Percentiles rank a stretch among this genome's conserved stretches.
These are phyloP conservation scores for Protaetia brevitarsis DNA, from an alignment of 1,140 invertebrate species.

Conservation along the genomic window DNA sequence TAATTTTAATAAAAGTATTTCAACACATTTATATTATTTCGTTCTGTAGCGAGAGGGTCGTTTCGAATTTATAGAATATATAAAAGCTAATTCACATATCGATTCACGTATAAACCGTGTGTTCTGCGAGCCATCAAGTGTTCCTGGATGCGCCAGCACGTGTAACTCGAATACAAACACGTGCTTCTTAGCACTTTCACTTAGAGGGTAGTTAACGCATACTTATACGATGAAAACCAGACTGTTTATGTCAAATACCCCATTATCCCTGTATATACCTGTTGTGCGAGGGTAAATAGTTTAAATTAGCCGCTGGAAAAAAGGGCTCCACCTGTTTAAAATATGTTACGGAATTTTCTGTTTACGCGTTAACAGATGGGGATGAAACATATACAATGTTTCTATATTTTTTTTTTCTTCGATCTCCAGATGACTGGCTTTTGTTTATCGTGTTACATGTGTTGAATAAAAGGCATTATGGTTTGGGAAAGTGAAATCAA, in stretches of 20 bases:
- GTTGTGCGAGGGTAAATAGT: neutral
- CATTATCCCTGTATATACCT: neutral
- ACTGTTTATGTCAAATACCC: conserved; percentile 4
- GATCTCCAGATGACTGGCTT: neutral
- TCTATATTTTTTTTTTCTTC: neutral
- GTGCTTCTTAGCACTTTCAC: neutral
- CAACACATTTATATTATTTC: too few species aligned
- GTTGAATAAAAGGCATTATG: too few species aligned
- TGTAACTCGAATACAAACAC: conserved; percentile 1
- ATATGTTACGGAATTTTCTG: conserved; percentile 4
- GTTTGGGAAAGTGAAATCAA: too few species aligned
- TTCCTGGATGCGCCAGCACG: neutral
- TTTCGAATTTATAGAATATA: too few species aligned
- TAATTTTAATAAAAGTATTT: too few species aligned
- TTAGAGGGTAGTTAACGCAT: conserved; percentile 13
- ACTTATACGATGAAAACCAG: conserved; percentile 13
- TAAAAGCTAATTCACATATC: too few species aligned
- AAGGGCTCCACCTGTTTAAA: neutral
- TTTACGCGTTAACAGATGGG: neutral
- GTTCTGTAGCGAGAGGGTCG: too few species aligned
- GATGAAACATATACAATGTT: conserved; percentile 1
- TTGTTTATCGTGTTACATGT: neutral
- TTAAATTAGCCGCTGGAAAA: conserved; percentile 12
- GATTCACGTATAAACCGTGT: neutral
- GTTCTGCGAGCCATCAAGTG: neutral